A percentile compares a stretch with the other conserved stretches of the same genome.
phyloP scores from a whole-genome alignment of 2,888 invertebrate species.

The Lysandra bellargus region DNA sequence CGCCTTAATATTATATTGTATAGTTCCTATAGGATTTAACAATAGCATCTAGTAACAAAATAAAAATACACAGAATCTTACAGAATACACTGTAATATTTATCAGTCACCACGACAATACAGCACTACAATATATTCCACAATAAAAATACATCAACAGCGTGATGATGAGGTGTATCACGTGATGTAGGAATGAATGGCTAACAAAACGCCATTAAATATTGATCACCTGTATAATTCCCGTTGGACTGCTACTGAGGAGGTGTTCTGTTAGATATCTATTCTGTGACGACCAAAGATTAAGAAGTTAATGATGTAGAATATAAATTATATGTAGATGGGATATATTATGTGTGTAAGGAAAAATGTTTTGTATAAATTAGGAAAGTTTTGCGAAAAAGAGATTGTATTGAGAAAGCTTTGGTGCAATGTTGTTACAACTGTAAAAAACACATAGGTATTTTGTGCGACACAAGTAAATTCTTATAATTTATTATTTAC shows the following conservation, averaged over 20 bases:
- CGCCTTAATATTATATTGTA: too few relatives aligned
- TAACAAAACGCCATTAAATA: constrained; percentile 37
- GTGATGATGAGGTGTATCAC: constrained; percentile 10
- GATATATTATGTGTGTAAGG: not conserved
- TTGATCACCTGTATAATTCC: constrained; percentile 36
- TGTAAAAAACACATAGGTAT: not conserved
- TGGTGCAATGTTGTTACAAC: not conserved
- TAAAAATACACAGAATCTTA: not conserved
- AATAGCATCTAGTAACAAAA: not conserved
- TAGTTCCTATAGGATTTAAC: not conserved
- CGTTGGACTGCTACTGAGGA: constrained; percentile 32
- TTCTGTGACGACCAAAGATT: not conserved
- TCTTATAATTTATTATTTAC: constrained; percentile 25
- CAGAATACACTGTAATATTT: not conserved
- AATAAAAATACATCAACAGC: constrained; percentile 26
- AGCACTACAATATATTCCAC: not conserved
- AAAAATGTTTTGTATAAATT: too few relatives aligned
- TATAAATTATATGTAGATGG: not conserved
- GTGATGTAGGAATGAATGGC: constrained; percentile 33
- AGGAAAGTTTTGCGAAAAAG: too few relatives aligned
- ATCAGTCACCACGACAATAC: not conserved
- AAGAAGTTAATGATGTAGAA: not conserved
- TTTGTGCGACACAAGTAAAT: not conserved
- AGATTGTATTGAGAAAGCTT: not conserved
- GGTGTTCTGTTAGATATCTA: not conserved